These are phyloP conservation scores for Sarcophilus harrisii DNA, from an alignment of 2,797 vertebrate species.

Conservation along the genomic window DNA sequence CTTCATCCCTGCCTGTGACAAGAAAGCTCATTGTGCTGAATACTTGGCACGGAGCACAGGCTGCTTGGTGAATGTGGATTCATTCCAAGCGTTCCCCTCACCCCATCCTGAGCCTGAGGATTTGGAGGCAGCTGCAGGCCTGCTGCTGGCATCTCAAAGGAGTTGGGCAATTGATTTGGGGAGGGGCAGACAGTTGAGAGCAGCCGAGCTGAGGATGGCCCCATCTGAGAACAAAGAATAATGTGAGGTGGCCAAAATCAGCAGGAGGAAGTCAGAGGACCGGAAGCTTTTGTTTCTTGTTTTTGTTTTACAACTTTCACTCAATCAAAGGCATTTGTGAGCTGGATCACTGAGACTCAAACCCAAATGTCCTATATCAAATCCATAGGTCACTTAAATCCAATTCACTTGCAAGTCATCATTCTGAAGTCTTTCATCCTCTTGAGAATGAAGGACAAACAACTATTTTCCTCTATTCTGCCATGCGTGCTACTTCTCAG, in stretches of 20 bases:
- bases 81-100: constrained; percentile 10
- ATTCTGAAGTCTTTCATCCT: background rate
- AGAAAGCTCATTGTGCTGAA: background rate
- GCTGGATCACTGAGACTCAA: background rate
- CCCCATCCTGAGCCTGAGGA: background rate
- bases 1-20: background rate
- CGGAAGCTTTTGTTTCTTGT: background rate
- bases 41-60: background rate
- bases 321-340: background rate
- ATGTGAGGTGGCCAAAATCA: background rate
- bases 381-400: background rate
- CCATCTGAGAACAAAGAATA: constrained; percentile 28
- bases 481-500: background rate
- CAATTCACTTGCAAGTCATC: background rate
- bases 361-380: background rate
- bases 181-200: background rate
- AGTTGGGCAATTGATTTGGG: background rate
- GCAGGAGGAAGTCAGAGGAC: background rate
- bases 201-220: background rate
- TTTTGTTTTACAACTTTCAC: background rate
- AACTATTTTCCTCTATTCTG: background rate
- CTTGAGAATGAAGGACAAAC: background rate
- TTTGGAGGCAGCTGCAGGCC: background rate
- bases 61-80: background rate
- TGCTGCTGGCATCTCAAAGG: background rate